phyloP scores from a whole-genome alignment of 2,113 vertebrate genomes.

The Motacilla tschutschensis region DNA sequence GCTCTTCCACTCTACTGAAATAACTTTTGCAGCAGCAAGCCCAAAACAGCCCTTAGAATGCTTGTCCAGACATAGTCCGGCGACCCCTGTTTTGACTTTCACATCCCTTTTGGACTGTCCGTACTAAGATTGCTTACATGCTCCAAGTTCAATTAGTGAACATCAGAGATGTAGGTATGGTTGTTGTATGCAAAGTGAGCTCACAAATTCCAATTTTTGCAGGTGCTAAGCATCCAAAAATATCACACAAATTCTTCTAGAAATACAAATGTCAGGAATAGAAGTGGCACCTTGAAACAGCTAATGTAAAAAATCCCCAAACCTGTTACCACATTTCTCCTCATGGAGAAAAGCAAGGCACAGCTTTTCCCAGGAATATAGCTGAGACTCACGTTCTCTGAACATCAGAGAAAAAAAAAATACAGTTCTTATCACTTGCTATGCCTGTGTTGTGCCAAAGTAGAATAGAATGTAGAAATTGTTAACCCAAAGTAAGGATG shows the following conservation, averaged over 20 bases:
- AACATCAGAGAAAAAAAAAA: too few relatives aligned
- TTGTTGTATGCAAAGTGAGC: not conserved
- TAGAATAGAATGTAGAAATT: too few relatives aligned
- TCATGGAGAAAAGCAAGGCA: too few relatives aligned
- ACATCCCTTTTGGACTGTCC: not conserved
- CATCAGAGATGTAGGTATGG: not conserved
- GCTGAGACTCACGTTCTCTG: too few relatives aligned
- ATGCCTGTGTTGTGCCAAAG: too few relatives aligned
- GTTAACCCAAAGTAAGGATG: too few relatives aligned
- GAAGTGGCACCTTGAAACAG: not conserved
- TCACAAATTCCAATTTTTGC: not conserved
- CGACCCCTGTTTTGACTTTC: not conserved
- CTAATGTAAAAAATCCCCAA: not conserved
- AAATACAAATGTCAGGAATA: slow-evolving; percentile 14
- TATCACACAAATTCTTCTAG: not conserved
- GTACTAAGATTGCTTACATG: not conserved
- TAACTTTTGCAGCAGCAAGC: not conserved
- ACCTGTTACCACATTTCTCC: too few relatives aligned
- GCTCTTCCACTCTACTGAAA: not conserved
- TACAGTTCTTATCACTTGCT: too few relatives aligned
- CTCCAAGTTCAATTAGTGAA: not conserved
- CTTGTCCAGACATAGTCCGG: not conserved
- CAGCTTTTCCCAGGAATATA: too few relatives aligned
- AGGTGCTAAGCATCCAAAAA: not conserved
- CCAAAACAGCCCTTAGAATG: not conserved